Percentiles rank a stretch among this genome's conserved stretches.
Conservation (phyloP, 2,113 vertebrate genomes). For the Nestor notabilis region DNA sequence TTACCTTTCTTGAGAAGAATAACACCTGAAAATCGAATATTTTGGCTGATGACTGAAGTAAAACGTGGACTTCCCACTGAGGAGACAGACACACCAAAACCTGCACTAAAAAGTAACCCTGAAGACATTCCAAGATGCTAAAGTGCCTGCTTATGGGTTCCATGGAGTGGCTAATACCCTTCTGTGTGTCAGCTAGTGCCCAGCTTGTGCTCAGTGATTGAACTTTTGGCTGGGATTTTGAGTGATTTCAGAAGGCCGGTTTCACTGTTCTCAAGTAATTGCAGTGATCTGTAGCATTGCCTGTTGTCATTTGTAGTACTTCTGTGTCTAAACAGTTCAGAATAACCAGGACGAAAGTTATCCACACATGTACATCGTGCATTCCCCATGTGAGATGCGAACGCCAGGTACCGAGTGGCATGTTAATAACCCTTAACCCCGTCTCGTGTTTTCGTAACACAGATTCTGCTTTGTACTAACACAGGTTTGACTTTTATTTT, state of each 20-base stretch:
- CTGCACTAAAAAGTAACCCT: not conserved
- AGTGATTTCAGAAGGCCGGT: not conserved
- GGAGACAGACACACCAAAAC: not conserved
- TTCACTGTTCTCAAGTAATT: not conserved
- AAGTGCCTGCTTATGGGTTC: not conserved
- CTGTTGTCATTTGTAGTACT: constrained; percentile 34
- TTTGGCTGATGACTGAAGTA: not conserved
- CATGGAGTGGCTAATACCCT: not conserved
- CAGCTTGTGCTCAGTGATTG: rapidly evolving
- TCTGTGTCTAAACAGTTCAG: constrained; percentile 52
- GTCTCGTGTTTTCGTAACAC: not conserved
- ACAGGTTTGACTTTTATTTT: not conserved
- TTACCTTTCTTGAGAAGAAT: not conserved
- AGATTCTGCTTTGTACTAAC: constrained; percentile 10
- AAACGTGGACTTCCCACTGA: not conserved
- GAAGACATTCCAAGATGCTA: not conserved
- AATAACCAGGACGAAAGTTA: constrained; percentile 12
- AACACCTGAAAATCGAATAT: not conserved
- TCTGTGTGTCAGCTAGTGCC: not conserved
- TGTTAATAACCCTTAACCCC: not conserved
- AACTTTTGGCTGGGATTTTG: not conserved
- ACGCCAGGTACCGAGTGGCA: constrained; percentile 22
- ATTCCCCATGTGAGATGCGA: constrained; percentile 41
- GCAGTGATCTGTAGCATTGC: not conserved
- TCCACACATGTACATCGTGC: constrained; percentile 15